Evolutionary conservation across 2,888 invertebrate genomes (phyloP).

Genomic region (Tanytarsus gracilentus): DNA sequence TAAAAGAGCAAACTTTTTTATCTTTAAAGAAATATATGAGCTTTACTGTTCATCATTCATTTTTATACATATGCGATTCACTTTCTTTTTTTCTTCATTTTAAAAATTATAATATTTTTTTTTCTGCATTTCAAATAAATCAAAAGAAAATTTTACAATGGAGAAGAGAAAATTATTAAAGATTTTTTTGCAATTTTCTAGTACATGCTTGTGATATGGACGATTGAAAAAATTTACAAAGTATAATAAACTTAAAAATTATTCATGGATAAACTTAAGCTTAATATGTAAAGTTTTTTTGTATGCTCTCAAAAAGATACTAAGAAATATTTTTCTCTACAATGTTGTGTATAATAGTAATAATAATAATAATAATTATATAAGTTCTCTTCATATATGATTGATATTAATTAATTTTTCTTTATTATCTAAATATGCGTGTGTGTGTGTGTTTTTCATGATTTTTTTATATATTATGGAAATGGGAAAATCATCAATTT

Average conservation of each 20-base stretch:
- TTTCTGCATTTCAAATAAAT: not conserved
- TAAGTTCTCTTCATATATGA: not conserved
- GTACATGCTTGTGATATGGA: constrained; percentile 17
- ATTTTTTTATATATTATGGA: not conserved
- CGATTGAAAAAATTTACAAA: constrained; percentile 18
- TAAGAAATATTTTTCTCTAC: not conserved
- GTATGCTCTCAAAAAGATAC: not conserved
- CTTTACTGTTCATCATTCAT: constrained; percentile 13
- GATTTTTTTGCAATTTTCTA: not conserved
- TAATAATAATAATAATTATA: not conserved
- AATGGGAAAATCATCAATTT: not conserved
- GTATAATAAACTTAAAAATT: not conserved
- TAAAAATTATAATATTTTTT: constrained; percentile 3
- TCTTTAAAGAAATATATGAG: constrained; percentile 23
- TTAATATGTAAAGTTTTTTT: not conserved
- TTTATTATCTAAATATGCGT: not conserved
- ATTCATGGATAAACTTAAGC: constrained; percentile 4
- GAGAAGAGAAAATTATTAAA: not conserved
- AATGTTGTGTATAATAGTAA: not conserved
- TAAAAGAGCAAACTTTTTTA: not conserved
- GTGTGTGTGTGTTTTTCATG: not conserved
- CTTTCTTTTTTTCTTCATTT: not conserved
- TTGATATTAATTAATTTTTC: not conserved
- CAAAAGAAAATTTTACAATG: not conserved
- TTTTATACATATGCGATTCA: not conserved